These are phyloP conservation scores for Hapalemur alaotrensis DNA, from an alignment of 2,797 vertebrate genomes.

Conservation along the genomic window DNA sequence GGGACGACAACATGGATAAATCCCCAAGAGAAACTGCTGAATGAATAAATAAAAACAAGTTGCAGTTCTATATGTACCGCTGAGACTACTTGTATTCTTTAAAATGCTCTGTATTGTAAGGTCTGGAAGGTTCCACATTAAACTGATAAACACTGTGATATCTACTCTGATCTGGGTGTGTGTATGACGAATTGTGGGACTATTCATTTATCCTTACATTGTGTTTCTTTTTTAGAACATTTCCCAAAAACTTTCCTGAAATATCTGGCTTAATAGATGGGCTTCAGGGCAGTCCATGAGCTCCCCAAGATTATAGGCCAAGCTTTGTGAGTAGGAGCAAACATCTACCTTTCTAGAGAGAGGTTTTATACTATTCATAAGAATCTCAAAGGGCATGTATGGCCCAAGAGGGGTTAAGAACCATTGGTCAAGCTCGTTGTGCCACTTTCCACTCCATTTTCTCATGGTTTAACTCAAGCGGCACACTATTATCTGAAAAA, in stretches of 20 bases:
- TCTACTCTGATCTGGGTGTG: background rate
- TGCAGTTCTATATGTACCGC: background rate
- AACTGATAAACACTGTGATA: background rate
- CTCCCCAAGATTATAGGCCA: background rate
- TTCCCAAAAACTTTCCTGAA: background rate
- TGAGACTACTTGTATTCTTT: background rate
- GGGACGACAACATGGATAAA: background rate
- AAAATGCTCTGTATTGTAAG: background rate
- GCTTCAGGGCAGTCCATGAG: background rate
- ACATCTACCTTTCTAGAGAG: background rate
- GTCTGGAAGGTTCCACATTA: background rate
- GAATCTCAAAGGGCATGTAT: background rate
- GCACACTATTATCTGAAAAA: background rate
- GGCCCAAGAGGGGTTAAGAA: background rate
- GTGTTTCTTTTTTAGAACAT: conserved; percentile 14
- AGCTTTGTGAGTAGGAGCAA: background rate
- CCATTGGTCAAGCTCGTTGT: background rate
- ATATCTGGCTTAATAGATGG: background rate
- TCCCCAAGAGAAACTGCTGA: background rate
- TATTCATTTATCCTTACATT: background rate
- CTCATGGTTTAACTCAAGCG: background rate
- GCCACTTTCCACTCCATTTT: background rate
- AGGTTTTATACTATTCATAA: background rate
- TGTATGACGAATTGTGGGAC: background rate
- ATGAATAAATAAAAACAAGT: background rate